Conservation (phyloP, 2,888 invertebrate species). For the Drosophila dives region DNA sequence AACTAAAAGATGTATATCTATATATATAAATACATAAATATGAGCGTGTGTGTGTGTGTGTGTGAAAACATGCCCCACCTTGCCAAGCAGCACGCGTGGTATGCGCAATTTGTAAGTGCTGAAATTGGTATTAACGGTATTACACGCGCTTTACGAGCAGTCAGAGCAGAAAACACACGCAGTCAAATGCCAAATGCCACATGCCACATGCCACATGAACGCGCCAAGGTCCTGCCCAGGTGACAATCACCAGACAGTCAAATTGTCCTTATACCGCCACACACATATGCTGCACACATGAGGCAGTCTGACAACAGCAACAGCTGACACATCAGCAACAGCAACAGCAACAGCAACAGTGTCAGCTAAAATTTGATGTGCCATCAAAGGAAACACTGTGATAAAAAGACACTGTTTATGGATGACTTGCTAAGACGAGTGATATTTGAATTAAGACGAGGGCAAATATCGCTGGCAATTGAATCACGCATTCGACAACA, state of each 20-base stretch:
- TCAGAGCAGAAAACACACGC: conserved; percentile 34
- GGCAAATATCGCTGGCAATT: neutral
- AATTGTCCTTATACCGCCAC: conserved; percentile 24
- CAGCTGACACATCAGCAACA: neutral
- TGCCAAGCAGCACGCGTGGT: conserved; percentile 58
- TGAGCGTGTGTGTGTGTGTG: neutral
- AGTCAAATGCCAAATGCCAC: conserved; percentile 8
- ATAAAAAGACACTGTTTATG: conserved; percentile 25
- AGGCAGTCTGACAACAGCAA: neutral
- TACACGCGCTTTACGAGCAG: conserved; percentile 73
- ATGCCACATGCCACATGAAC: conserved; percentile 8
- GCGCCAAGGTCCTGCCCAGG: conserved; percentile 42
- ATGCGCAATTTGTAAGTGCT: conserved; percentile 75
- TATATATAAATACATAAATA: too few relatives aligned
- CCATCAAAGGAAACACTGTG: conserved; percentile 24
- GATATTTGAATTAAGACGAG: neutral
- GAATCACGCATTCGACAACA: neutral
- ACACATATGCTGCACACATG: neutral
- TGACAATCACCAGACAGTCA: conserved; percentile 54
- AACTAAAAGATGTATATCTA: conserved; percentile 36
- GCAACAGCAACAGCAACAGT: neutral
- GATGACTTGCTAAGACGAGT: neutral
- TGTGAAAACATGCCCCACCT: conserved; percentile 5
- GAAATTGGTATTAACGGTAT: conserved; percentile 78
- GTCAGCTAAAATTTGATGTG: conserved; percentile 35